Evolutionary conservation across 2,797 vertebrate species (phyloP).

Genomic region (Gymnopithys bicolor): DNA sequence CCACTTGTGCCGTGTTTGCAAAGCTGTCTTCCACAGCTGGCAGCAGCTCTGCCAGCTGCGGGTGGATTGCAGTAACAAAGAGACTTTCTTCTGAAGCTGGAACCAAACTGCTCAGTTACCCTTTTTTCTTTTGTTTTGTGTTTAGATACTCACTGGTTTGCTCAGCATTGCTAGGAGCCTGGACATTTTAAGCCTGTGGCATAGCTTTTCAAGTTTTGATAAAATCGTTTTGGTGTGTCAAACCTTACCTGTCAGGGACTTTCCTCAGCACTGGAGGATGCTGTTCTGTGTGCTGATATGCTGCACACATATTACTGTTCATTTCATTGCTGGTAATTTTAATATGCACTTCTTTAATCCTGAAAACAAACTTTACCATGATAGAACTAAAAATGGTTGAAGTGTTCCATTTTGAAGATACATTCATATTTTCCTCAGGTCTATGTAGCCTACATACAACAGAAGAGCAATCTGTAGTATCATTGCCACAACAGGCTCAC

Average conservation of each 20-base stretch:
- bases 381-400: slow-evolving; percentile 43
- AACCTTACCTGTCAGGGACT: slow-evolving; percentile 2
- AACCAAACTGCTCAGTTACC: slow-evolving; percentile 18
- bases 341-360: slow-evolving; percentile 42
- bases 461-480: slow-evolving; percentile 34
- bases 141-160: neutral
- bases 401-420: slow-evolving; percentile 56
- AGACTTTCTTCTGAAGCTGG: slow-evolving; percentile 21
- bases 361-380: slow-evolving; percentile 48
- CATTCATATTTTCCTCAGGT: slow-evolving; percentile 51
- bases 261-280: neutral
- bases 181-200: neutral
- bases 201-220: slow-evolving; percentile 6
- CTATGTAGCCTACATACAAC: slow-evolving; percentile 11
- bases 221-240: neutral
- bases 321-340: slow-evolving; percentile 26
- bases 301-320: neutral
- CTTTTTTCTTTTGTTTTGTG: slow-evolving; percentile 39
- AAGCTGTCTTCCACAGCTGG: slow-evolving; percentile 26
- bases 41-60: neutral
- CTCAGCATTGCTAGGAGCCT: neutral
- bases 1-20: neutral
- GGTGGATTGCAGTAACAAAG: neutral
- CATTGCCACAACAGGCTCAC: slow-evolving; percentile 25
- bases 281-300: neutral